phyloP scores from a whole-genome alignment of 1,140 invertebrate genomes.

The Lucilia cuprina region DNA sequence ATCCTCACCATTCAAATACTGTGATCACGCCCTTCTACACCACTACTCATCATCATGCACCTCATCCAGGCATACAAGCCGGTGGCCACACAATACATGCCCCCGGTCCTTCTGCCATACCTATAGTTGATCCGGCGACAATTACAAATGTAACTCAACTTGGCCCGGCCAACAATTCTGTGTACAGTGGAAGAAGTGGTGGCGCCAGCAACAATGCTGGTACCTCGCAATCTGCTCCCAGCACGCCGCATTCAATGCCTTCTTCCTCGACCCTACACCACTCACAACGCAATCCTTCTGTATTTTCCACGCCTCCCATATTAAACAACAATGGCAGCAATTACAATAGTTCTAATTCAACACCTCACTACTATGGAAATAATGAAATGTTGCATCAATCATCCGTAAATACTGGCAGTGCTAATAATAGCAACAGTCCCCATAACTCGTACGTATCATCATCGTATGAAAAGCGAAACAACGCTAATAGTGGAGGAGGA shows the following conservation, averaged over 20 bases:
- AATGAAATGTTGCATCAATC: conserved; percentile 43
- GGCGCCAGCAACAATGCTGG: conserved; percentile 41
- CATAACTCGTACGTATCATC: conserved; percentile 23
- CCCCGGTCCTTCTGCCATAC: conserved; percentile 38
- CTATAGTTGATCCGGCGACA: conserved; percentile 38
- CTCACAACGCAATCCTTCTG: conserved; percentile 49
- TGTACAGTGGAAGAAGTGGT: conserved; percentile 29
- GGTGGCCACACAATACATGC: conserved; percentile 32
- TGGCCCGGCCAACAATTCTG: neutral
- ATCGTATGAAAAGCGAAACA: conserved; percentile 58
- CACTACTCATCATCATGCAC: conserved; percentile 26
- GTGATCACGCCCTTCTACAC: conserved; percentile 56
- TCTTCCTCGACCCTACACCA: conserved; percentile 28
- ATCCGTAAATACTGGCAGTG: conserved; percentile 38
- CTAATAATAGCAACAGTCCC: conserved; percentile 33
- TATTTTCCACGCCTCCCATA: conserved; percentile 57
- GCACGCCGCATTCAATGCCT: conserved; percentile 49
- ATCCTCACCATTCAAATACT: conserved; percentile 46
- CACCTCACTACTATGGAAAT: conserved; percentile 52
- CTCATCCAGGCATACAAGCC: conserved; percentile 36
- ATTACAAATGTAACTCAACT: conserved; percentile 35
- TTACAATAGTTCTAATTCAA: conserved; percentile 56
- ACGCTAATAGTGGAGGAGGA: conserved; percentile 31
- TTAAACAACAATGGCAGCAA: conserved; percentile 39
- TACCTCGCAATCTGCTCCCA: conserved; percentile 57